Conservation (phyloP, 2,888 invertebrate genomes). For the Scotopteryx bipunctaria region DNA sequence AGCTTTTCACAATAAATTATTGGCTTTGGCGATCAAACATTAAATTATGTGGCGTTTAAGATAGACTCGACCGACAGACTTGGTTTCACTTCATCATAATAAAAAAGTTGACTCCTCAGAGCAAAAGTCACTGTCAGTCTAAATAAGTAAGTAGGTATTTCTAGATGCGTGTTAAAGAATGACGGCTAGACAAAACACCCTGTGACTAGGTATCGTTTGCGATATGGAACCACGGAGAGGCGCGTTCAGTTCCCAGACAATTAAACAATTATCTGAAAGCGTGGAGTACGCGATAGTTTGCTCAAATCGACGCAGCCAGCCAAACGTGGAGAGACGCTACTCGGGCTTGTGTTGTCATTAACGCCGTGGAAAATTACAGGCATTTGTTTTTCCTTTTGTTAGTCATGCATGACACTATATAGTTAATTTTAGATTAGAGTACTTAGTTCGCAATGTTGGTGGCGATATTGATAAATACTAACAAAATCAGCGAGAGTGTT, state of each 20-base stretch:
- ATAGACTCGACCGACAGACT: background rate
- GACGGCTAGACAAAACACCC: background rate
- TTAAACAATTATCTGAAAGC: conserved; percentile 37
- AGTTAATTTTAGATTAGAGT: no score
- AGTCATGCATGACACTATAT: no score
- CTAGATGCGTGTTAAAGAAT: background rate
- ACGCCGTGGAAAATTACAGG: background rate
- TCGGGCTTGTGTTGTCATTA: background rate
- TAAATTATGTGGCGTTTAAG: conserved; percentile 3
- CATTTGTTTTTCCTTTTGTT: background rate
- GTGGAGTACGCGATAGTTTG: conserved; percentile 27
- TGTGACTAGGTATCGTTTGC: conserved; percentile 17
- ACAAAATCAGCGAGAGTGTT: no score
- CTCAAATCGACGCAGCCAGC: conserved; percentile 25
- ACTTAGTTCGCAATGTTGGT: no score
- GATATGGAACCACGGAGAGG: conserved; percentile 20
- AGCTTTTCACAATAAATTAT: conserved; percentile 22
- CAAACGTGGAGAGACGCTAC: background rate
- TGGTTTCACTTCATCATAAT: conserved; percentile 7
- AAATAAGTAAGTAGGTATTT: no score
- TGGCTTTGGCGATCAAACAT: conserved; percentile 6
- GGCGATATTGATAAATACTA: no score
- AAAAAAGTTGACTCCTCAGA: background rate
- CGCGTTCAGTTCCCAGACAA: conserved; percentile 33
- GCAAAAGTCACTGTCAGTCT: background rate